These are phyloP conservation scores for Clanis bilineata DNA, from an alignment of 2,888 invertebrate genomes.

Conservation along the genomic window DNA sequence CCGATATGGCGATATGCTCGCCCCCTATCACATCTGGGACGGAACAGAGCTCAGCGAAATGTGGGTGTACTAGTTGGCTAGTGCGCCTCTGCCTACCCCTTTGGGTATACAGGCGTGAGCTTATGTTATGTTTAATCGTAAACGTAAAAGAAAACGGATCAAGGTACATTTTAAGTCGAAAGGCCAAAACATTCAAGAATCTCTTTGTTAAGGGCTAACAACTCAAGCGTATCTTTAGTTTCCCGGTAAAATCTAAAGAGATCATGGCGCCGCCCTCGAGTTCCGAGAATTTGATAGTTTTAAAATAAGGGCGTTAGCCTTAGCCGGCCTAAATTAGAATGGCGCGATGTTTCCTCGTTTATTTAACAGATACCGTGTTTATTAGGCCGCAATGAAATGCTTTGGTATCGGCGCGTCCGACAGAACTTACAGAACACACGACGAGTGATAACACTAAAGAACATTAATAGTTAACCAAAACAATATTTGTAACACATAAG, in stretches of 20 bases:
- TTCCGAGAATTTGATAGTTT: conserved; percentile 37
- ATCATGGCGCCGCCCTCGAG: conserved; percentile 1
- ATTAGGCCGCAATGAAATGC: conserved; percentile 42
- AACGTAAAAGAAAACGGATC: too few relatives aligned
- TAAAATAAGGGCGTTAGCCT: conserved; percentile 56
- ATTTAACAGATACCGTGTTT: conserved; percentile 43
- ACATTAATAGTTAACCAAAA: too few relatives aligned
- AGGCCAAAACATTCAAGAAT: neutral
- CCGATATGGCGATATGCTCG: too few relatives aligned
- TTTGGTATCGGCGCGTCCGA: conserved; percentile 25
- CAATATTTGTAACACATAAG: neutral
- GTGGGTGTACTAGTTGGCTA: too few relatives aligned
- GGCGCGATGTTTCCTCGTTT: conserved; percentile 50
- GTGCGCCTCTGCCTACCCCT: too few relatives aligned
- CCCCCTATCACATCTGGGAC: too few relatives aligned
- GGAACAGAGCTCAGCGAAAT: too few relatives aligned
- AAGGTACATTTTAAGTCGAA: neutral
- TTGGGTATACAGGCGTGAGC: too few relatives aligned
- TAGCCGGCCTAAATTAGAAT: conserved; percentile 36
- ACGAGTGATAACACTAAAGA: conserved; percentile 1
- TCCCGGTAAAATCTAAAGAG: neutral
- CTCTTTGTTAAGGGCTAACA: neutral
- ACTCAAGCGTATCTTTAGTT: neutral
- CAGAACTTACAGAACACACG: conserved; percentile 8
- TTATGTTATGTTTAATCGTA: too few relatives aligned